Conservation (phyloP, 2,797 vertebrate genomes). For the Hemitrygon akajei region DNA sequence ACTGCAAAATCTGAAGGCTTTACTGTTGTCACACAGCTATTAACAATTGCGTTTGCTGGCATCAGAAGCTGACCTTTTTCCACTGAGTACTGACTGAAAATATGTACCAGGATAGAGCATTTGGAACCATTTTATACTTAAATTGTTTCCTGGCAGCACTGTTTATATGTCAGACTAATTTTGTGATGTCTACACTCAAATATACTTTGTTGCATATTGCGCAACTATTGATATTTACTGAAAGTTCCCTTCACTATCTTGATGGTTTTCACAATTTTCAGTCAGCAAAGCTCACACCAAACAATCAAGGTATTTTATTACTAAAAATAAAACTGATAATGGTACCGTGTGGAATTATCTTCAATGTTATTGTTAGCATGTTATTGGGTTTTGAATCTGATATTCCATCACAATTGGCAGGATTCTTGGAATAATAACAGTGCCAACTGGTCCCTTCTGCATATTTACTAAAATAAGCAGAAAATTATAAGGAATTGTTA, state of each 20-base stretch:
- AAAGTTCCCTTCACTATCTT: neutral
- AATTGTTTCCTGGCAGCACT: constrained; percentile 34
- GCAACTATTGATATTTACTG: constrained; percentile 9
- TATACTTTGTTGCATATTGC: neutral
- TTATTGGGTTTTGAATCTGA: neutral
- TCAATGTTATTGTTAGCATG: neutral
- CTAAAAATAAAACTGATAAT: neutral
- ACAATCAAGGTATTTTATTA: neutral
- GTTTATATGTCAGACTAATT: constrained; percentile 23
- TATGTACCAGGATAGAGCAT: constrained; percentile 9
- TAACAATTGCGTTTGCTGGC: constrained; percentile 31
- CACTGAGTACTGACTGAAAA: constrained; percentile 4
- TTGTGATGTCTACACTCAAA: constrained; percentile 5
- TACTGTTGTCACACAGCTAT: constrained; percentile 17
- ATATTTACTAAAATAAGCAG: neutral
- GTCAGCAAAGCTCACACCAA: neutral
- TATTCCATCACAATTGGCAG: neutral
- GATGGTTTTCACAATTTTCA: neutral
- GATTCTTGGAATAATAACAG: neutral
- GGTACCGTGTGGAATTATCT: too few relatives aligned
- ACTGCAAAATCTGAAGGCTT: neutral
- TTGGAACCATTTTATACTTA: constrained; percentile 29
- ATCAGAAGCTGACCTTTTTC: constrained; percentile 31
- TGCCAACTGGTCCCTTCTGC: neutral
- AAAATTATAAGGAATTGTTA: neutral